phyloP scores from a whole-genome alignment of 1,140 invertebrate species.

The Notospermus geniculatus region DNA sequence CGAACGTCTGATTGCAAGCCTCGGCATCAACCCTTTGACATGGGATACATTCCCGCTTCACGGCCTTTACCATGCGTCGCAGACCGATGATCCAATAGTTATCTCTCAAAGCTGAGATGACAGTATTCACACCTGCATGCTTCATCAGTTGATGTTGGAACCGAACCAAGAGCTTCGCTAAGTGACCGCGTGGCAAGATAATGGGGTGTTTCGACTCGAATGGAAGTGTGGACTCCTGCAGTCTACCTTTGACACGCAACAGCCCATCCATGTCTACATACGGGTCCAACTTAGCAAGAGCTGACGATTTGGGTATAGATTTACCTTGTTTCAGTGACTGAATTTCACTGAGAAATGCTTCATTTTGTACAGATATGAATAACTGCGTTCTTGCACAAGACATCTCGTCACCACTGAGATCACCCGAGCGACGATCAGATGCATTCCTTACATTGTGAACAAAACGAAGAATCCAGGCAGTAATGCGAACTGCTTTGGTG shows the following conservation, averaged over 20 bases:
- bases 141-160: neutral
- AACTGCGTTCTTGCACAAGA: neutral
- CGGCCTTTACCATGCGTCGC: neutral
- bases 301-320: neutral
- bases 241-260: conserved; percentile 1
- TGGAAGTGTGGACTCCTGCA: neutral
- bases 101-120: neutral
- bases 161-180: neutral
- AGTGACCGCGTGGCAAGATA: conserved; percentile 1
- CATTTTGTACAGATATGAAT: neutral
- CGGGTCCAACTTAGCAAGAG: neutral
- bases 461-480: too few species aligned
- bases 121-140: neutral
- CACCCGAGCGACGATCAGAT: too few species aligned
- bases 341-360: neutral
- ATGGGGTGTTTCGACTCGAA: conserved; percentile 4
- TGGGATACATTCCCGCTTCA: neutral
- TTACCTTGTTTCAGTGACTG: neutral
- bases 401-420: neutral
- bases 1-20: neutral
- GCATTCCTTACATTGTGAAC: too few species aligned
- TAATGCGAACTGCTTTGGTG: neutral
- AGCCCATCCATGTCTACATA: neutral
- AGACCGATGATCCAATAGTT: neutral
- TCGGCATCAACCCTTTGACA: neutral